Base-by-base conservation (phyloP, 2,888 invertebrate genomes). In the Pristionchus maxplancki region DNA sequence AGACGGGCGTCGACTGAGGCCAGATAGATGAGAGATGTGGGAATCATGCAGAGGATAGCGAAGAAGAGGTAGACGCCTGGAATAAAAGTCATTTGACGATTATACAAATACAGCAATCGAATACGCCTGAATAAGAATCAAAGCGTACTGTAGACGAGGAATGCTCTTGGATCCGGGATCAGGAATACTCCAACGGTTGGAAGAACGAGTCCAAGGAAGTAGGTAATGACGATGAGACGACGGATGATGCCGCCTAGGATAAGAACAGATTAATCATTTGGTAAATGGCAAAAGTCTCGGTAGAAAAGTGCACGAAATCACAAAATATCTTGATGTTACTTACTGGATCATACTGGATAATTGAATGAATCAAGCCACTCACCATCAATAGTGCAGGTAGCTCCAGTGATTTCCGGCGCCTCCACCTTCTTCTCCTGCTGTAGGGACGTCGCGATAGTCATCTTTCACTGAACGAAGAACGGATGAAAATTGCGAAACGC, bases 11-110 rank as follows among this genome's bases (percentile, higher is more conserved):
- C 64, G 64, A 67, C 34, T 17, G 64, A 67, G 0, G 64, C 64
- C 34, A 67, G 34, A 11, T 67, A 67, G 64, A 67, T 67, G 31
- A 67, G 64, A 1, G 34, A 67, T 1, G 64, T 67, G 64, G 64
- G 64, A 34, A 67, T 67, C 64, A 67, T 67, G 34, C 64, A 67
- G 64, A 67, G 64, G 20, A 67, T 67, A 13, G 64, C 34, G 64
- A 67, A 31, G 64, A 67, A 67, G 64, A 67, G 64, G 64, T 67
- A 67, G 17, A 34, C 64, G 34, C 64, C 64, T 67, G 64, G 64
- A 67, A 67, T 4, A 34, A 2, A 4, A 58, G 24, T 0, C 24
- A 20, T 8, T 58, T 58, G n/a, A n/a, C n/a, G n/a, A n/a, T n/a
- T n/a, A n/a, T n/a, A n/a, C n/a, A n/a, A n/a, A n/a, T n/a, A n/a